phyloP scores from a whole-genome alignment of 2,888 invertebrate species.

The Lasioglossum villosulum region DNA sequence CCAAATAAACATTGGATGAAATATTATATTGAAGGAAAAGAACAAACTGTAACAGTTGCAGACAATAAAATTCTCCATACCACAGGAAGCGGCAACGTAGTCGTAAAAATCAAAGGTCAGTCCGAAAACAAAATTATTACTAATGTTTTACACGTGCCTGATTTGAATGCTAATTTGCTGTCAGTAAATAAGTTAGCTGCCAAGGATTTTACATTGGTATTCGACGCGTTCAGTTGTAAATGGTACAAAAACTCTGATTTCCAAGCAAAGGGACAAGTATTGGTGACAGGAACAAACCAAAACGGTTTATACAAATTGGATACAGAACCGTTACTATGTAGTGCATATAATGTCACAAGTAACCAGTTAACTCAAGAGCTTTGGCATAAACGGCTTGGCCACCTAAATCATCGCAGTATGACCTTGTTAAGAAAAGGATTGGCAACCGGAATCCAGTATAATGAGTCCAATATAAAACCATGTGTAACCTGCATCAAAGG shows the following conservation, averaged over 20 bases:
- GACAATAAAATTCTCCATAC: neutral
- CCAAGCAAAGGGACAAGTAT: neutral
- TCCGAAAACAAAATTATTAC: neutral
- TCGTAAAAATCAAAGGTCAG: neutral
- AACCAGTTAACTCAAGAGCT: neutral
- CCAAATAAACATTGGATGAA: no score
- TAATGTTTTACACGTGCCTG: neutral
- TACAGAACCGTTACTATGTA: neutral
- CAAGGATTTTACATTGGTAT: no score
- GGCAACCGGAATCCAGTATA: neutral
- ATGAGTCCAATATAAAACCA: no score
- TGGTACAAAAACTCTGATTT: neutral
- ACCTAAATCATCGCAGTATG: neutral
- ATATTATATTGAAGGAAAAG: neutral
- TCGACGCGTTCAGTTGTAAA: no score
- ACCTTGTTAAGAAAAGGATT: neutral
- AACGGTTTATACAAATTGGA: neutral
- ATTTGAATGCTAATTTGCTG: no score
- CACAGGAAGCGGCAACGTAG: neutral
- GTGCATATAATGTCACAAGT: neutral
- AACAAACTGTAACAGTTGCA: neutral
- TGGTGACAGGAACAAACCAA: neutral
- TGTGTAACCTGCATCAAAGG: neutral
- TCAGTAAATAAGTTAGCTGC: no score
- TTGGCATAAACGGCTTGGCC: neutral